Conservation (phyloP, 2,113 vertebrate species). For the Hystrix cristata region DNA sequence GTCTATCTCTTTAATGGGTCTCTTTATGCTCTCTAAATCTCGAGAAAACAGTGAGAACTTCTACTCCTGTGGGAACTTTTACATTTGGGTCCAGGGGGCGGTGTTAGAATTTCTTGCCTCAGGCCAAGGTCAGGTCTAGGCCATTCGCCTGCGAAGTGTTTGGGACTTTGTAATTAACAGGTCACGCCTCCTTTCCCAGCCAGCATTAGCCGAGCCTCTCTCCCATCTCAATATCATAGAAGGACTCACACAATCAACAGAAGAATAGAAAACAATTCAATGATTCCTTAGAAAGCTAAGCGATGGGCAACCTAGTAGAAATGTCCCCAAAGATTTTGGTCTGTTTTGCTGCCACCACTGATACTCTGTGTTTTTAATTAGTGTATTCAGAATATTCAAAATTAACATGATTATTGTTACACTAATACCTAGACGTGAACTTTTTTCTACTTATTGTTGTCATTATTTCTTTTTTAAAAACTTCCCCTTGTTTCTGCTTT, state of each 20-base stretch:
- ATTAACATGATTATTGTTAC: neutral
- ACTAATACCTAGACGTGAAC: neutral
- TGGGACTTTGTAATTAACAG: too few relatives aligned
- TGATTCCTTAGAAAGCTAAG: neutral
- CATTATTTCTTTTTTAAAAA: neutral
- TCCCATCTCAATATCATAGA: neutral
- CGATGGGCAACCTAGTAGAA: neutral
- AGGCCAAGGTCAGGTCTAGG: too few relatives aligned
- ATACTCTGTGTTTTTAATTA: neutral
- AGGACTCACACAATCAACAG: neutral
- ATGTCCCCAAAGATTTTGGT: rapidly evolving
- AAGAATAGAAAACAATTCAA: neutral
- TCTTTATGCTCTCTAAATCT: too few relatives aligned
- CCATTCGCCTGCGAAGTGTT: too few relatives aligned
- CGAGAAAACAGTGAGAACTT: too few relatives aligned
- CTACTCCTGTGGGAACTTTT: too few relatives aligned
- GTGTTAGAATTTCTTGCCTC: too few relatives aligned
- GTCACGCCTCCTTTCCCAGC: too few relatives aligned
- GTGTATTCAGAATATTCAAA: neutral
- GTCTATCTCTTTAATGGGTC: too few relatives aligned
- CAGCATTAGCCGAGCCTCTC: too few relatives aligned
- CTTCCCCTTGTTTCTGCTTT: neutral
- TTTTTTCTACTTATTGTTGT: neutral
- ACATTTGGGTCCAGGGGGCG: too few relatives aligned
- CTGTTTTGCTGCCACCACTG: neutral